Evolutionary conservation across 2,888 invertebrate genomes (phyloP).

Genomic region (Scaptomyza cyrtandrae): DNA sequence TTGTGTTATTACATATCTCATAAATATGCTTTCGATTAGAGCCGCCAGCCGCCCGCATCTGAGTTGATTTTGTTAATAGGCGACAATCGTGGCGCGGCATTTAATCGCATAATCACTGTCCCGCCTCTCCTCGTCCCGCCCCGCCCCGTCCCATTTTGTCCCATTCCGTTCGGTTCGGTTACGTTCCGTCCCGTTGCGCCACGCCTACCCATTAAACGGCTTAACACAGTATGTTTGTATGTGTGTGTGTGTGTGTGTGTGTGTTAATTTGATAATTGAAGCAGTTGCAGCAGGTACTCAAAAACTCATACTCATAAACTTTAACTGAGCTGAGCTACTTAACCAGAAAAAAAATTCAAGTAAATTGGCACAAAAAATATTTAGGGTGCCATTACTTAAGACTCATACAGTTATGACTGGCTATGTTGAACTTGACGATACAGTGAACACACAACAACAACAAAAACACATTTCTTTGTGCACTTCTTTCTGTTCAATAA

Average conservation of each 20-base stretch:
- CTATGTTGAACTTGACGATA: background rate
- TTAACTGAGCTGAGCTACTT: conserved; percentile 21
- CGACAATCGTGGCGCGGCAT: conserved; percentile 67
- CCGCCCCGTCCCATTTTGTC: fast-evolving
- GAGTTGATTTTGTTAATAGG: conserved; percentile 71
- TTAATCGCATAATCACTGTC: conserved; percentile 55
- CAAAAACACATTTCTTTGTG: too few species aligned
- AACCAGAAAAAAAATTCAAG: conserved; percentile 1
- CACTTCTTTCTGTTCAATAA: too few species aligned
- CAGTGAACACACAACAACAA: background rate
- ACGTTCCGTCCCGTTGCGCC: background rate
- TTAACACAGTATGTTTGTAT: conserved; percentile 23
- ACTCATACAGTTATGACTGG: background rate
- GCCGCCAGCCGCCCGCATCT: conserved; percentile 61
- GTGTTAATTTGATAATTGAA: conserved; percentile 57
- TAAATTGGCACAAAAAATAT: background rate
- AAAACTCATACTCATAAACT: conserved; percentile 8
- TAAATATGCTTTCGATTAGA: conserved; percentile 74
- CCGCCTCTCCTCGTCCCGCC: background rate
- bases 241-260: conserved; percentile 12
- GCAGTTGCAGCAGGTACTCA: conserved; percentile 49
- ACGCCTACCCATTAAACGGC: conserved; percentile 21
- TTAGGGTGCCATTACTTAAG: background rate
- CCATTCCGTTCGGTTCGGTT: too few species aligned
- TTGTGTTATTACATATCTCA: conserved; percentile 49